A percentile compares a stretch with the other conserved stretches of the same genome.
These are phyloP conservation scores for Flexamia atlantica DNA, from an alignment of 2,888 invertebrate species.

Conservation along the genomic window DNA sequence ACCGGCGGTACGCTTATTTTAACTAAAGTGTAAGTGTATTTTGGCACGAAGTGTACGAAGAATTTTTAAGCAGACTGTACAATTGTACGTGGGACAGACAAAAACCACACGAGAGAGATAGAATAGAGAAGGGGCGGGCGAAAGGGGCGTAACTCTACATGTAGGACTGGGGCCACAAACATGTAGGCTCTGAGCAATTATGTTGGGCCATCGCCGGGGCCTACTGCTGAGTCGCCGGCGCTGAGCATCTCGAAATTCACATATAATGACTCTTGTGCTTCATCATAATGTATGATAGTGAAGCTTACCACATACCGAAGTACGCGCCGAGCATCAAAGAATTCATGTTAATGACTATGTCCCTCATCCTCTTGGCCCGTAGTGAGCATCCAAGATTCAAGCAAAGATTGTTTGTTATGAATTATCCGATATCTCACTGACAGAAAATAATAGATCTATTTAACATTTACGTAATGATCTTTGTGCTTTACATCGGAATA, in stretches of 20 bases:
- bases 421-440: too few species aligned
- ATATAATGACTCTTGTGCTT: background rate
- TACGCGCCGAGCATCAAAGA: too few species aligned
- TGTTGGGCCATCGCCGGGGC: constrained; percentile 38
- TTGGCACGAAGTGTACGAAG: constrained; percentile 58
- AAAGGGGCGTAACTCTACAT: constrained; percentile 63
- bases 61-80: constrained; percentile 59
- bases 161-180: constrained; percentile 60
- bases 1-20: background rate
- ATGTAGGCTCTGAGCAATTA: constrained; percentile 61
- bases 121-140: constrained; percentile 62
- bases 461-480: too few species aligned
- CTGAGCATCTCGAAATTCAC: background rate
- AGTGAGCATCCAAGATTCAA: too few species aligned
- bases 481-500: too few species aligned
- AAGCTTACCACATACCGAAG: too few species aligned
- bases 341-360: too few species aligned
- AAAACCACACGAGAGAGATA: constrained; percentile 63
- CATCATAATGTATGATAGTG: background rate
- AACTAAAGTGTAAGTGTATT: constrained; percentile 37
- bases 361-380: too few species aligned
- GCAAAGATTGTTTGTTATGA: too few species aligned
- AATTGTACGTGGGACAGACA: constrained; percentile 62
- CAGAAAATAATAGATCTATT: too few species aligned
- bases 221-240: constrained; percentile 18